A percentile compares a stretch with the other conserved stretches of the same genome.
phyloP scores from a whole-genome alignment of 2,888 invertebrate species.

The Athalia rosae region DNA sequence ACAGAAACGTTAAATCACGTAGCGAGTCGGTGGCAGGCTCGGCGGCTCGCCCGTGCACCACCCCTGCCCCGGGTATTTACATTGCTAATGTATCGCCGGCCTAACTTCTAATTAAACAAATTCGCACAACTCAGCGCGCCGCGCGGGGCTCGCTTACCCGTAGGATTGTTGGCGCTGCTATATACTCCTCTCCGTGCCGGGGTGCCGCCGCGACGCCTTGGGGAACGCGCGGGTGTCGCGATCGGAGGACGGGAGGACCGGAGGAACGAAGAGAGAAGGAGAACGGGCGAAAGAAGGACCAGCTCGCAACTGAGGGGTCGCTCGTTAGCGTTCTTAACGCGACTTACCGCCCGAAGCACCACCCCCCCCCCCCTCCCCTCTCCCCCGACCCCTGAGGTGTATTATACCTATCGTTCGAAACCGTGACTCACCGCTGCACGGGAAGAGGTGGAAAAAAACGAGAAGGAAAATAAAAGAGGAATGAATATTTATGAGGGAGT shows the following conservation, averaged over 20 bases:
- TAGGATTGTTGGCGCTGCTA: conserved; percentile 55
- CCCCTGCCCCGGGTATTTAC: conserved; percentile 64
- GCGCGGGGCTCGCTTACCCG: conserved; percentile 57
- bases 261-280: conserved; percentile 1
- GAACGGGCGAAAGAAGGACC: conserved; percentile 33
- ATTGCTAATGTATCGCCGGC: conserved; percentile 72
- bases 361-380: conserved; percentile 61
- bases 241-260: background rate
- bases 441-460: conserved; percentile 4
- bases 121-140: conserved; percentile 69
- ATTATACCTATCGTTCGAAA: conserved; percentile 35
- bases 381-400: background rate
- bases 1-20: conserved; percentile 62
- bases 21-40: conserved; percentile 49
- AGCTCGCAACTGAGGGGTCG: conserved; percentile 62
- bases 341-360: conserved; percentile 71
- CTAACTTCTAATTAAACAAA: conserved; percentile 74
- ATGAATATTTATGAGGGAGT: conserved; percentile 73
- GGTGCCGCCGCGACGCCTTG: conserved; percentile 38
- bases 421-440: conserved; percentile 35
- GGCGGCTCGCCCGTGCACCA: conserved; percentile 38
- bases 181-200: conserved; percentile 46
- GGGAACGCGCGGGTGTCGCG: conserved; percentile 21
- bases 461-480: conserved; percentile 51
- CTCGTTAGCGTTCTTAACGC: conserved; percentile 73